A percentile compares a stretch with the other conserved stretches of the same genome.
Conservation (phyloP, 53 echinoderm and acorn worm species). For the Astropecten irregularis region DNA sequence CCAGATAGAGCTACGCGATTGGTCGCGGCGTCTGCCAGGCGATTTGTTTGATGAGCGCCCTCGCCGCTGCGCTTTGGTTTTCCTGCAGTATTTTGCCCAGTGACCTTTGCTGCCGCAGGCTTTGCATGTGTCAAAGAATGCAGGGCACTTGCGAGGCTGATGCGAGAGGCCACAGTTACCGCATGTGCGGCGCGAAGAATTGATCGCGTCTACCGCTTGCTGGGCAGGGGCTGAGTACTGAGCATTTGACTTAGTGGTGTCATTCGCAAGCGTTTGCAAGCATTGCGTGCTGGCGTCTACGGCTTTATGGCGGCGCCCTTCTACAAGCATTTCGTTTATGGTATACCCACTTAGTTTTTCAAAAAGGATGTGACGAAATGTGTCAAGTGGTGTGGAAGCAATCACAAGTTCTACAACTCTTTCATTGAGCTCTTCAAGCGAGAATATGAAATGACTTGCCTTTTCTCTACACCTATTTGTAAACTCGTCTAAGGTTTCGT, state of each 20-base stretch:
- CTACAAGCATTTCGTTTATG: conserved; percentile 27
- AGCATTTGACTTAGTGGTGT: background rate
- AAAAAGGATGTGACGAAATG: conserved; percentile 21
- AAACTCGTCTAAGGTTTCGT: conserved; percentile 52
- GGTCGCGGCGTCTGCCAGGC: background rate
- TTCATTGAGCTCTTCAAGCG: conserved; percentile 31
- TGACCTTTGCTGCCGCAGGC: too few species aligned
- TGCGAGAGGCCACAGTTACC: too few species aligned
- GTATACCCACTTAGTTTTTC: too few species aligned
- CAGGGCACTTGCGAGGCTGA: too few species aligned
- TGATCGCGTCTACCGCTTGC: background rate
- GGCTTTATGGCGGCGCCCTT: conserved; percentile 58
- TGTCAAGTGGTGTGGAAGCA: conserved; percentile 58
- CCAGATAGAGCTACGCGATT: background rate
- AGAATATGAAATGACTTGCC: conserved; percentile 33
- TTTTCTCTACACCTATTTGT: conserved; percentile 59
- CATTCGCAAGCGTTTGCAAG: too few species aligned
- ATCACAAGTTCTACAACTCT: conserved; percentile 66
- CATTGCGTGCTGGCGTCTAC: conserved; percentile 48
- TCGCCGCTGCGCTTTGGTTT: conserved; percentile 2
- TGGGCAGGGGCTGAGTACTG: background rate
- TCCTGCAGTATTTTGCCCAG: too few species aligned
- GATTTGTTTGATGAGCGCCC: background rate
- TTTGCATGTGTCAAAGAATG: too few species aligned
- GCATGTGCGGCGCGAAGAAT: background rate